phyloP scores from a whole-genome alignment of 2,113 vertebrate species.

The Struthidea cinerea region DNA sequence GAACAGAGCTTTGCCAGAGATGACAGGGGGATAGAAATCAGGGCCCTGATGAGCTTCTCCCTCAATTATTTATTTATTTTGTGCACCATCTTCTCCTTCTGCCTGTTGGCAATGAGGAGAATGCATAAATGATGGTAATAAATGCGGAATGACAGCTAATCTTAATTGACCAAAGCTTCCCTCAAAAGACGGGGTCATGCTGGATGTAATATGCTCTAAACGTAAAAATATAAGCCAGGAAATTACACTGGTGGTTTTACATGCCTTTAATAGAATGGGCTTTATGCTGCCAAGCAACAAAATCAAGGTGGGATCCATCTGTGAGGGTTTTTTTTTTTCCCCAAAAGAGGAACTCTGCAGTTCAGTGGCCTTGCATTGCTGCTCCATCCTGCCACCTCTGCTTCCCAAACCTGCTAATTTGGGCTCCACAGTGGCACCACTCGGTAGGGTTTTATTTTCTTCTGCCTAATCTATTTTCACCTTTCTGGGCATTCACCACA shows the following conservation, averaged over 20 bases:
- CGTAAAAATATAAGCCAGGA: not conserved
- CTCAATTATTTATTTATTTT: not conserved
- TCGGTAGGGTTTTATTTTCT: not conserved
- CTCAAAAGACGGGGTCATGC: not conserved
- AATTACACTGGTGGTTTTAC: not conserved
- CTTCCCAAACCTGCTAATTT: not conserved
- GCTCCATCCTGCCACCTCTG: accelerated
- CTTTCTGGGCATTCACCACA: not conserved
- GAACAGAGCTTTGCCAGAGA: not conserved
- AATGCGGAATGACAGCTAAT: not conserved
- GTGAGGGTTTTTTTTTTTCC: not conserved
- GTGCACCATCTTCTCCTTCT: not conserved
- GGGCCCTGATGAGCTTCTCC: not conserved
- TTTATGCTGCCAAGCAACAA: not conserved
- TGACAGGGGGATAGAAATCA: not conserved
- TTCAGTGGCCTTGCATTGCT: not conserved
- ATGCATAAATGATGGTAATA: not conserved
- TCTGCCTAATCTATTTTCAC: not conserved
- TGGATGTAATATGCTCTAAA: not conserved
- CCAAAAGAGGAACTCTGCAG: not conserved
- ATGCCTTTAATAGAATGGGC: not conserved
- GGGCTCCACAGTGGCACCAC: not conserved
- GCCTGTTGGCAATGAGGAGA: not conserved
- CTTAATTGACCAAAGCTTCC: not conserved
- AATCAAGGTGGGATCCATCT: not conserved